phyloP scores from a whole-genome alignment of 2,888 invertebrate genomes.

The Phragmatobia fuliginosa region DNA sequence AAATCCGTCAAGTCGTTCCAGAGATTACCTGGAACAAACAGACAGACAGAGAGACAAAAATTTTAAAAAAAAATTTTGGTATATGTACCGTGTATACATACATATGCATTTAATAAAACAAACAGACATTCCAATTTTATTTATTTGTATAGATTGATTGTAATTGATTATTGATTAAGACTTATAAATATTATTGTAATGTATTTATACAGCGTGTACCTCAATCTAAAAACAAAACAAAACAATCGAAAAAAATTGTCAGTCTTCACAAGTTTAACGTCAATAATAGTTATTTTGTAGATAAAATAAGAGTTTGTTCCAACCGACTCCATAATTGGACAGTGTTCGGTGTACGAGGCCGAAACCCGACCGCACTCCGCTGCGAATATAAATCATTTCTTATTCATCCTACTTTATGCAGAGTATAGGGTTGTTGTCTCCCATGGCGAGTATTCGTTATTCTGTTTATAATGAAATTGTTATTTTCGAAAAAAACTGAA shows the following conservation, averaged over 20 bases:
- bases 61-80: too few species aligned
- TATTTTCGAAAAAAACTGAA: background rate
- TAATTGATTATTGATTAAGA: too few species aligned
- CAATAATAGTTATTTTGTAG: constrained; percentile 18
- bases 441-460: background rate
- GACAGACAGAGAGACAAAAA: too few species aligned
- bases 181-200: too few species aligned
- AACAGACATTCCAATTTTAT: too few species aligned
- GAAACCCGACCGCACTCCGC: constrained; percentile 32
- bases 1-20: too few species aligned
- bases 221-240: background rate
- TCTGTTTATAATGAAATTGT: background rate
- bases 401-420: constrained; percentile 21
- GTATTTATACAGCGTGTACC: background rate
- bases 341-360: constrained; percentile 10
- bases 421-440: constrained; percentile 7
- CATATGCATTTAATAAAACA: too few species aligned
- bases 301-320: constrained; percentile 26
- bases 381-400: constrained; percentile 34
- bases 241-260: background rate
- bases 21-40: too few species aligned
- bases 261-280: constrained; percentile 11
- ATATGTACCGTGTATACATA: too few species aligned
- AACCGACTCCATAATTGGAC: constrained; percentile 39
- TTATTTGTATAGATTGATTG: too few species aligned